Conservation (phyloP, 2,113 vertebrate species). For the Tympanuchus pallidicinctus region DNA sequence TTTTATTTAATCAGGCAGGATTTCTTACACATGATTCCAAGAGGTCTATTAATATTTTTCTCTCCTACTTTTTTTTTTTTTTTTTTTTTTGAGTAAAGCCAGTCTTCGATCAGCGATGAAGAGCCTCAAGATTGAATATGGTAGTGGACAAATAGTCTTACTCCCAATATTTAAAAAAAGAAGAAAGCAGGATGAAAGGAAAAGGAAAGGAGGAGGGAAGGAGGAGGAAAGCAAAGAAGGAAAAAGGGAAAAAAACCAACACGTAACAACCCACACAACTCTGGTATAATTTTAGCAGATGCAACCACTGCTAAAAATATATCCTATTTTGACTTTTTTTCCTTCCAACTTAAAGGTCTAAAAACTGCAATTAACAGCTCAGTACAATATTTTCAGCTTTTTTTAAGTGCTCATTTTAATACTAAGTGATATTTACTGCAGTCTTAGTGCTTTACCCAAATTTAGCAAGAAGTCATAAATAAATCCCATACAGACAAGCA, state of each 20-base stretch:
- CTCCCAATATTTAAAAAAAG: background rate
- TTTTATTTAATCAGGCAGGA: no score
- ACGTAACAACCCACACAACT: background rate
- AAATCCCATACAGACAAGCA: slow-evolving; percentile 4
- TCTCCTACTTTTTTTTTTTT: no score
- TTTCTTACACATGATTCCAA: no score
- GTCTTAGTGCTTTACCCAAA: slow-evolving; percentile 26
- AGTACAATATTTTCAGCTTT: background rate
- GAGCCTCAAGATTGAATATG: background rate
- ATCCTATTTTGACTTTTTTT: background rate
- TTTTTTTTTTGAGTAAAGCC: background rate
- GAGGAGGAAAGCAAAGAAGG: no score
- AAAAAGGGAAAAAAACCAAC: background rate
- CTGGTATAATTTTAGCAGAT: slow-evolving; percentile 14
- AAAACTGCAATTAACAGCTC: background rate
- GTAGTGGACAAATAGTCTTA: background rate
- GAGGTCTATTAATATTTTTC: no score
- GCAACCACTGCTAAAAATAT: slow-evolving; percentile 13
- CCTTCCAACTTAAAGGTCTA: background rate
- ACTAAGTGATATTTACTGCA: slow-evolving; percentile 14
- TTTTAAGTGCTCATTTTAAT: slow-evolving; percentile 38
- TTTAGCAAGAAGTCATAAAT: slow-evolving; percentile 45
- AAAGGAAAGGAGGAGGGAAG: no score
- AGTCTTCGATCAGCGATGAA: background rate
- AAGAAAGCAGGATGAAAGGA: background rate